Base-by-base conservation (phyloP, 2,113 vertebrate species). In the Burhinus oedicnemus region DNA sequence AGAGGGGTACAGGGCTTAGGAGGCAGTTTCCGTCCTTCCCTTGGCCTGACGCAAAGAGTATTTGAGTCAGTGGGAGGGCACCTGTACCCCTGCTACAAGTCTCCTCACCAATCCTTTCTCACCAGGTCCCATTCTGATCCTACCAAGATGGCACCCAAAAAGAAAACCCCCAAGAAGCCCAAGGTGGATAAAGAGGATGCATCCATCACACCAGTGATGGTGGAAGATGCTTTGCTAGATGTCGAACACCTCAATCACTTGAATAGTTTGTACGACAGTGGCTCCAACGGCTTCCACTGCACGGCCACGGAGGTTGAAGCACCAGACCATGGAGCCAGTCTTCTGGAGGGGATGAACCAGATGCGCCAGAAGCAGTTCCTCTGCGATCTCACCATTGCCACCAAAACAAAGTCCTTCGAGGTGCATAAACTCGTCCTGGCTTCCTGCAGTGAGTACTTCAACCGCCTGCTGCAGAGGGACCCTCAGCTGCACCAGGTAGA, bases 391-490 rank as follows among this genome's bases (percentile, higher is more conserved):
- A 98, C 98, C 87, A 44, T 99, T 74, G 98, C 98, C 97, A 98
- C 98, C 83, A 99, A 99, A 98, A 98, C 98, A 0, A 99, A 99
- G 75, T 98, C 98, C 91, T 99, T 99, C 1, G 96, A 98, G 47
- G 98, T 99, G 57, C 99, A 99, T 88, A 99, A 98, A 88, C 95
- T 98, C 34, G 91, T 98, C 69, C 98, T 99, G 95, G 98, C 98
- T 66, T 99, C 99, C 8, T 91, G 99, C 96, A 99, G 99, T 23
- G 97, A 98, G 82, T 98, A 98, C 93, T 98, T 99, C 96, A 97
- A 97, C 22, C 95, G 95, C 94, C 98, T 99, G 88, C 97, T 99
- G 96, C 98, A 98, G 87, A 98, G 98, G 76, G 98, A 99, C 42
- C 98, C 98, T 2, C 83, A 86, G 62, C 98, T 99, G 97, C 98